Evolutionary conservation across 2,888 invertebrate species (phyloP).

Genomic region (Lasius fuliginosus): DNA sequence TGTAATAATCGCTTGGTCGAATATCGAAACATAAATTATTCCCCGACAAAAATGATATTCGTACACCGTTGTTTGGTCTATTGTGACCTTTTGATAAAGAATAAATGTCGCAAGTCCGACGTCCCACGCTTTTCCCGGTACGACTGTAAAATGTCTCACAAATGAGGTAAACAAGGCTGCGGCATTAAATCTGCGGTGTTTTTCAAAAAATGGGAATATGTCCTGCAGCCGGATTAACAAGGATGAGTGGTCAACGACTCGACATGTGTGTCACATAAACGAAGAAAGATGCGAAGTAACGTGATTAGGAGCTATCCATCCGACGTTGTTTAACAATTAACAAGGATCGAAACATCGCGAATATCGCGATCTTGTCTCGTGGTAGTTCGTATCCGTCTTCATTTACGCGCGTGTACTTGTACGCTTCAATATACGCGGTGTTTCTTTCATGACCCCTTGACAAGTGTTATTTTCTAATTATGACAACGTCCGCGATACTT

Average conservation of each 20-base stretch:
- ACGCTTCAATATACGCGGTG: no score
- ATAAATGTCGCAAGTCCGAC: slow-evolving; percentile 23
- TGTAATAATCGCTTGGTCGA: slow-evolving; percentile 8
- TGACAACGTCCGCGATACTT: background rate
- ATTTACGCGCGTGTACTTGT: background rate
- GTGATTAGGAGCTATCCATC: slow-evolving; percentile 2
- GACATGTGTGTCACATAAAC: slow-evolving; percentile 27
- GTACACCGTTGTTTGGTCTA: background rate
- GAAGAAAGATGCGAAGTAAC: slow-evolving; percentile 30
- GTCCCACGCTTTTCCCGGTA: background rate
- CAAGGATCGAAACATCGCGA: slow-evolving; percentile 16
- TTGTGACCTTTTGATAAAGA: slow-evolving; percentile 23
- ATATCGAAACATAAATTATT: slow-evolving; percentile 37
- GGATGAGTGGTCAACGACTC: slow-evolving; percentile 34
- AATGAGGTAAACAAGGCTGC: slow-evolving; percentile 6
- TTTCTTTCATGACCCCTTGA: background rate
- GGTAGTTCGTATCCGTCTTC: slow-evolving; percentile 15
- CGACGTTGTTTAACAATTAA: slow-evolving; percentile 28
- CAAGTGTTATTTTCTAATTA: slow-evolving; percentile 13
- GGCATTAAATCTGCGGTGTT: background rate
- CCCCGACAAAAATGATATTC: slow-evolving; percentile 16
- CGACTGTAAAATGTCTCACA: slow-evolving; percentile 1
- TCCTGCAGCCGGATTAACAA: slow-evolving; percentile 22
- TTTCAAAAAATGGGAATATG: slow-evolving; percentile 21
- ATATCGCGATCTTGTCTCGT: slow-evolving; percentile 5